Evolutionary conservation across 1,140 invertebrate species (phyloP).

Genomic region (Metopolophium dirhodum): DNA sequence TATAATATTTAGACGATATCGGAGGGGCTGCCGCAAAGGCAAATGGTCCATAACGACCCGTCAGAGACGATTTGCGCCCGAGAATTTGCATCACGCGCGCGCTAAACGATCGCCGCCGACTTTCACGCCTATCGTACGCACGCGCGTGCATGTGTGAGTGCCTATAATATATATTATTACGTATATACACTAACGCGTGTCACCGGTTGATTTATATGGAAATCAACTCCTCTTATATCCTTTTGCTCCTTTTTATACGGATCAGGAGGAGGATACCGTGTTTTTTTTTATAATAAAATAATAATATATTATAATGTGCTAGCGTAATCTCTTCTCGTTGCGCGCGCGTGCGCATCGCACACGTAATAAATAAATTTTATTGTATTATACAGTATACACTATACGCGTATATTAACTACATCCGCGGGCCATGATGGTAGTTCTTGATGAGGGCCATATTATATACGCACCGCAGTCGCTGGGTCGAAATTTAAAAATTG

Average conservation of each 20-base stretch:
- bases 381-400: not conserved
- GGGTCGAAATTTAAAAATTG: not conserved
- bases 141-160: not conserved
- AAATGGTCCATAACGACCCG: slow-evolving; percentile 47
- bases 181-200: not conserved
- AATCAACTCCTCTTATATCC: not conserved
- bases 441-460: not conserved
- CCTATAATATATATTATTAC: not conserved
- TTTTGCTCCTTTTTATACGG: not conserved
- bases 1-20: slow-evolving; percentile 1
- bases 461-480: not conserved
- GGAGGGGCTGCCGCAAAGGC: not conserved
- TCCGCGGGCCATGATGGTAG: not conserved
- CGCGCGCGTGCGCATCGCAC: not conserved
- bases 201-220: slow-evolving; percentile 42
- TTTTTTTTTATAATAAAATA: slow-evolving; percentile 12
- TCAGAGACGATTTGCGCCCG: not conserved
- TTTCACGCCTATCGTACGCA: slow-evolving; percentile 25
- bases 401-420: not conserved
- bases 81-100: slow-evolving; percentile 37
- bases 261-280: not conserved
- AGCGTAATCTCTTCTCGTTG: not conserved
- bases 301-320: slow-evolving; percentile 12
- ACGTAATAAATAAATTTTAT: not conserved
- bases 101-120: slow-evolving; percentile 30